phyloP scores from a whole-genome alignment of 2,797 vertebrate species.

The Phalanger gymnotis region DNA sequence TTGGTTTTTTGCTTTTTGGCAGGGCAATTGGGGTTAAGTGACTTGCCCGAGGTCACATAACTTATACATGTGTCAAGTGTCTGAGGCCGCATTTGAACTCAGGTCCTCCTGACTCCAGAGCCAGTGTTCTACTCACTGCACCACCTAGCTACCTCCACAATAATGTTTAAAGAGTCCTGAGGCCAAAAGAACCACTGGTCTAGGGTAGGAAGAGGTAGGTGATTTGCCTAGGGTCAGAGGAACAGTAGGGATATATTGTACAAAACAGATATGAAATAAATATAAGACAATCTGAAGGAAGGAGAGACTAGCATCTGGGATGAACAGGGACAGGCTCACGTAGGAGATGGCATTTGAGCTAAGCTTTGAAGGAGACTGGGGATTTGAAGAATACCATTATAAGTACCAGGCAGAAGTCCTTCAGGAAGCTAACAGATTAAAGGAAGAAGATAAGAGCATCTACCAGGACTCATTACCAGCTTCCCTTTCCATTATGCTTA shows the following conservation, averaged over 20 bases:
- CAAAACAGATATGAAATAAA: background rate
- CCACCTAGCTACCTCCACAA: no score
- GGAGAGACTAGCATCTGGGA: background rate
- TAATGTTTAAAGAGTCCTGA: background rate
- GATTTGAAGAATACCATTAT: background rate
- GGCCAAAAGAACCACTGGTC: background rate
- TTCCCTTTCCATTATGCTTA: background rate
- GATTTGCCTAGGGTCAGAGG: background rate
- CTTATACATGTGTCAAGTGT: no score
- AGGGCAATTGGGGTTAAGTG: no score
- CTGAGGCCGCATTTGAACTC: no score
- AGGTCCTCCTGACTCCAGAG: no score
- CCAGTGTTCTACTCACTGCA: no score
- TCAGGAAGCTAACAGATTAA: background rate
- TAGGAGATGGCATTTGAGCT: background rate
- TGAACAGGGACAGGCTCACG: background rate
- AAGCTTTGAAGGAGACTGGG: background rate
- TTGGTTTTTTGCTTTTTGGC: no score
- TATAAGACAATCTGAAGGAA: background rate
- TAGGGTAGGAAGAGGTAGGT: background rate
- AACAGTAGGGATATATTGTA: background rate
- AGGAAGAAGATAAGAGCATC: background rate
- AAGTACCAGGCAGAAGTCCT: constrained; percentile 3
- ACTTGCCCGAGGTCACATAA: no score
- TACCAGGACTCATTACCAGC: background rate